Evolutionary conservation across 64 coral and sea anemone species (phyloP).

Genomic region (Porites australiensis): DNA sequence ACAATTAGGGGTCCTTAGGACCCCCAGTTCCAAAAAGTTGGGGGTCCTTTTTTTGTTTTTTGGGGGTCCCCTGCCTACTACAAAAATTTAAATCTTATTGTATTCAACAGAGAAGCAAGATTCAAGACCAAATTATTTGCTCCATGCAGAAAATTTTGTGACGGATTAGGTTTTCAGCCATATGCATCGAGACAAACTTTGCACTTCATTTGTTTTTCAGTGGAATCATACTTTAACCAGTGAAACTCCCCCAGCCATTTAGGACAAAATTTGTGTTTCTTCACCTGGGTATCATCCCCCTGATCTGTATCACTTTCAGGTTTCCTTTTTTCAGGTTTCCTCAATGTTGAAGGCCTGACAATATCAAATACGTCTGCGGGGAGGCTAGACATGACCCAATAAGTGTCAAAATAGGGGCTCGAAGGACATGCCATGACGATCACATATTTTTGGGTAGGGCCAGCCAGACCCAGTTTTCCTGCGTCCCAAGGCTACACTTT

Average conservation of each 20-base stretch:
- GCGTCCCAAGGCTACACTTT: too few relatives aligned
- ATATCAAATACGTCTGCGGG: too few relatives aligned
- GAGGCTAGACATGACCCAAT: neutral
- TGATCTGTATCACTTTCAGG: neutral
- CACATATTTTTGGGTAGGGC: neutral
- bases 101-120: too few relatives aligned
- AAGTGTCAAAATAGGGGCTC: neutral
- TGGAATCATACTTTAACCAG: neutral
- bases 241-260: conserved; percentile 11
- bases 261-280: conserved; percentile 2
- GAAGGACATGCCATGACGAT: conserved; percentile 4
- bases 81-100: too few relatives aligned
- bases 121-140: neutral
- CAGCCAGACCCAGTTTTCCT: neutral
- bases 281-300: conserved; percentile 4
- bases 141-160: neutral
- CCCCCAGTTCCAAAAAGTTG: too few relatives aligned
- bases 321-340: neutral
- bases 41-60: too few relatives aligned
- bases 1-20: too few relatives aligned
- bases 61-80: too few relatives aligned
- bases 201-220: conserved; percentile 17
- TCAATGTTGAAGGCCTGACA: neutral
- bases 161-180: neutral
- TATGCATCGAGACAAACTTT: conserved; percentile 12